Percentiles rank a stretch among this genome's conserved stretches.
Evolutionary conservation across 1,140 invertebrate genomes (phyloP).

Genomic region (Drosophila navojoa): DNA sequence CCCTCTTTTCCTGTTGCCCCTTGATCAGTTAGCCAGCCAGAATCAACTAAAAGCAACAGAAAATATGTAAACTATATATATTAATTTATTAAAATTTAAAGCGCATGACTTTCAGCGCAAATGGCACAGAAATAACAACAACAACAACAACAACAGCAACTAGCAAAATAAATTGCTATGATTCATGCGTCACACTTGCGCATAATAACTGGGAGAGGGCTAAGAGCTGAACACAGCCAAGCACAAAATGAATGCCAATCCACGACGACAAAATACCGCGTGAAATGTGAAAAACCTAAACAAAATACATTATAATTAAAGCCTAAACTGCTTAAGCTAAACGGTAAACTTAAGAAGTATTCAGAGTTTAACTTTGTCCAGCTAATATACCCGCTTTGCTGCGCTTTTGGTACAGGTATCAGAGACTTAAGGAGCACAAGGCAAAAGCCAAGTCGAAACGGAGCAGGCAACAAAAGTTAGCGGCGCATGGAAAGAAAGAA

Average conservation of each 20-base stretch:
- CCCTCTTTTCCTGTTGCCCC: not conserved
- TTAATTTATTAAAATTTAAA: slow-evolving; percentile 79
- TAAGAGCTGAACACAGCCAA: slow-evolving; percentile 29
- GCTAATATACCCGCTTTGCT: not conserved
- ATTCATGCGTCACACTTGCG: slow-evolving; percentile 77
- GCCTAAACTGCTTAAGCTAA: no score
- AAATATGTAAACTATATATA: slow-evolving; percentile 34
- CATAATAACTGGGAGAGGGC: slow-evolving; percentile 64
- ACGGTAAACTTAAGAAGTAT: no score
- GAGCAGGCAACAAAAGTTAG: slow-evolving; percentile 10
- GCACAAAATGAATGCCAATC: slow-evolving; percentile 11
- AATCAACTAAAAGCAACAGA: slow-evolving; percentile 23
- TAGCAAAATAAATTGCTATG: slow-evolving; percentile 53
- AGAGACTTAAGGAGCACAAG: slow-evolving; percentile 2
- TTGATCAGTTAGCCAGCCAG: slow-evolving; percentile 55
- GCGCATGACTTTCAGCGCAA: slow-evolving; percentile 72
- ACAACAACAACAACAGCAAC: slow-evolving; percentile 30
- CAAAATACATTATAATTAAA: no score
- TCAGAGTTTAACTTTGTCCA: no score
- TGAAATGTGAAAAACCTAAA: not conserved
- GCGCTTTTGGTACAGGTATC: not conserved
- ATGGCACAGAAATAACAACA: slow-evolving; percentile 51
- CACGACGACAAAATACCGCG: slow-evolving; percentile 28
- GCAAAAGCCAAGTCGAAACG: slow-evolving; percentile 1
- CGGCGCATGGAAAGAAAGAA: slow-evolving; percentile 19